Percentiles rank a stretch among this genome's conserved stretches.
Conservation (phyloP, 2,113 vertebrate genomes). For the Grammomys dolichurus region DNA sequence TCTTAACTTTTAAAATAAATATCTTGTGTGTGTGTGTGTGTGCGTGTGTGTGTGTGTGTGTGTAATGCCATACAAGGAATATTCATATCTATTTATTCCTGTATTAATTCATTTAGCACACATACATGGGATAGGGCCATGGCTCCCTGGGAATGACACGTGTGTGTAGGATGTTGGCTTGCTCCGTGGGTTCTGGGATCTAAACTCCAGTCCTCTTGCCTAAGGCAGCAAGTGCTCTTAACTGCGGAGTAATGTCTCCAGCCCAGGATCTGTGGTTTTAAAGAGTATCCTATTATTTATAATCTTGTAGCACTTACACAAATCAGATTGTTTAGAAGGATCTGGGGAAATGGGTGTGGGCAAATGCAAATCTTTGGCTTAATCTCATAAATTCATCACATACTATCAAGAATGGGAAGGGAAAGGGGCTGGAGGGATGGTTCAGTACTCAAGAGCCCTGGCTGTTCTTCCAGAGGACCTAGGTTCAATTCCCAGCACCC, state of each 20-base stretch:
- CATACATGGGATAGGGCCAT: neutral
- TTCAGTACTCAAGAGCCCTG: neutral
- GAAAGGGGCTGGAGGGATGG: neutral
- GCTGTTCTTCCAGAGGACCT: neutral
- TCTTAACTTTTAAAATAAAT: neutral
- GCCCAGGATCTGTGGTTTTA: neutral
- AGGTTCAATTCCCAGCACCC: neutral
- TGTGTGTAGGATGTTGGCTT: neutral
- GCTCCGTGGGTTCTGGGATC: neutral
- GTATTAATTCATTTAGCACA: neutral
- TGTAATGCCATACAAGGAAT: neutral
- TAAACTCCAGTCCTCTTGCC: neutral
- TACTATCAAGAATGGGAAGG: neutral
- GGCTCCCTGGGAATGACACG: neutral
- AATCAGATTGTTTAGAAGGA: neutral
- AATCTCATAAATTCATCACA: neutral
- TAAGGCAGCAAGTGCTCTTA: neutral
- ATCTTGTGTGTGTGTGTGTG: neutral
- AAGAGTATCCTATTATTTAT: neutral
- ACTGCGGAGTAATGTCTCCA: neutral
- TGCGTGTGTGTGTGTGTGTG: neutral
- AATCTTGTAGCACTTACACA: neutral
- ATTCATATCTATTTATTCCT: neutral
- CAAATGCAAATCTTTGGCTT: neutral
- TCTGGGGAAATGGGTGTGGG: neutral